Conservation (phyloP, 2,888 invertebrate genomes). For the Phrixothrix hirtus region DNA sequence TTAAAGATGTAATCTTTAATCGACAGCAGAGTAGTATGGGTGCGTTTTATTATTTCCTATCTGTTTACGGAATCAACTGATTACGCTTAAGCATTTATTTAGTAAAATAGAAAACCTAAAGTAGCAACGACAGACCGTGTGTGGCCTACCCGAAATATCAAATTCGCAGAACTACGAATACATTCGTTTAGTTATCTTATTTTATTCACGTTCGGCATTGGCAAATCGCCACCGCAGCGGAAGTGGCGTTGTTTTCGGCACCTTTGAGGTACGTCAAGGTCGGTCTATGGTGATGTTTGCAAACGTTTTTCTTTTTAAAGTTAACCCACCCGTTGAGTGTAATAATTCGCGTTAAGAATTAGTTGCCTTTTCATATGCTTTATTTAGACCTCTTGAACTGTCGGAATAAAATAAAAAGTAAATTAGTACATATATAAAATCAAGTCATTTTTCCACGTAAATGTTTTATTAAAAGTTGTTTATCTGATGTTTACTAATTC, state of each 20-base stretch:
- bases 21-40: conserved; percentile 19
- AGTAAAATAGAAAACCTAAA: conserved; percentile 21
- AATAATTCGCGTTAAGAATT: neutral
- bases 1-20: conserved; percentile 34
- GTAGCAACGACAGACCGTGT: conserved; percentile 27
- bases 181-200: conserved; percentile 35
- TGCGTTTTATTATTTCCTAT: conserved; percentile 14
- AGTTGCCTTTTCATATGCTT: no score
- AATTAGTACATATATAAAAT: no score
- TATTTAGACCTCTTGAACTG: no score
- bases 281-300: conserved; percentile 23
- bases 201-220: conserved; percentile 39
- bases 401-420: no score
- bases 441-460: no score
- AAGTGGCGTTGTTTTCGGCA: conserved; percentile 39
- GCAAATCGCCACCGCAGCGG: conserved; percentile 42
- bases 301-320: conserved; percentile 8
- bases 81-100: no score
- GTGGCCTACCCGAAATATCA: conserved; percentile 38
- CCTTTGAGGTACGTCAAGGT: conserved; percentile 37
- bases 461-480: no score
- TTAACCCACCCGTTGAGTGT: conserved; percentile 16
- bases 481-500: no score
- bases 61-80: neutral
- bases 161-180: conserved; percentile 36